Base-by-base conservation (phyloP, 2,888 invertebrate species). In the Tenthredo mesomela region DNA sequence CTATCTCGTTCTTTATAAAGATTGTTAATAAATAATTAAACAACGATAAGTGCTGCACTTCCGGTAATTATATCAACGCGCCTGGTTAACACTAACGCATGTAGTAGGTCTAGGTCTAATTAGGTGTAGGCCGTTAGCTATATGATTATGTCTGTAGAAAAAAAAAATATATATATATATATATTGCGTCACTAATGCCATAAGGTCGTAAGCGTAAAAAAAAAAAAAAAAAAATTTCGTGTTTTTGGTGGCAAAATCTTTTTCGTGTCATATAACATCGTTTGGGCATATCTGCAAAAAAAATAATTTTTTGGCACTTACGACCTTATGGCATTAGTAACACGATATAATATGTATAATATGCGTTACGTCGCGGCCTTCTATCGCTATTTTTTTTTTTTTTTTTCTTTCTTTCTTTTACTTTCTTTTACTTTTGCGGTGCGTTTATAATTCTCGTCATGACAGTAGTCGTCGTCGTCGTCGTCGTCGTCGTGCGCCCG, bases 391-490 rank as follows among this genome's bases (percentile, higher is more conserved):
- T 61, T 25, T 4, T 61, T 25, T n/a, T 25, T 61, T 25, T 10
- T 10, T 61, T 10, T 25, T 61, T 25, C 10, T 18, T 21, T 61
- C 25, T 61, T 61, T 61, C 7, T 61, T 61, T 58, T 21, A 18
- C 21, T n/a, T 21, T 58, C 21, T 21, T 58, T 21, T 61, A 10
- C n/a, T 61, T 61, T 21, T 12, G 61, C 61, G 67, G 29, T 67
- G 67, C 67, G 77, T 77, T 77, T n/a, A 77, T 77, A 50, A 77
- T 50, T 29, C 50, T 18, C 50, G 29, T 50, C 5, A 1, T 67
- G 77, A 77, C 84, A 83, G 84, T 75, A 83, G 85, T 75, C 83
- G 84, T 75, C 84, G n/a, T n/a, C n/a, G n/a, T n/a, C n/a, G n/a
- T n/a, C n/a, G n/a, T n/a, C n/a, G n/a, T n/a, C n/a, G n/a, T n/a